phyloP scores from a whole-genome alignment of 2,888 invertebrate genomes.

The Conus canariensis region DNA sequence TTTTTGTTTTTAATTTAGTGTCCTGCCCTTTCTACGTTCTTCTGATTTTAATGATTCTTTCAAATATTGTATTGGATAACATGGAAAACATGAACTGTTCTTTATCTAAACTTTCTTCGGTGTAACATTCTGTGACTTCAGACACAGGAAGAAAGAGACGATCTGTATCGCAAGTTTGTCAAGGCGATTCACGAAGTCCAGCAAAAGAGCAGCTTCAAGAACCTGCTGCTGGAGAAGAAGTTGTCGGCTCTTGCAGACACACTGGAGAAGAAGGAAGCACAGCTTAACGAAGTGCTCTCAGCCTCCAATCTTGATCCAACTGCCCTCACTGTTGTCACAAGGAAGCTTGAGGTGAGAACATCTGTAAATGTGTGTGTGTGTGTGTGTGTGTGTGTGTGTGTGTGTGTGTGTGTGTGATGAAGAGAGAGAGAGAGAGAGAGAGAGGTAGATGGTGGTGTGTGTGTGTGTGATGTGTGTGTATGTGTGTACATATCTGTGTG shows the following conservation, averaged over 20 bases:
- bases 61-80: not conserved
- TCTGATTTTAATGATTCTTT: not conserved
- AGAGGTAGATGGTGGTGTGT: not conserved
- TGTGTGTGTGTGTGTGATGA: not conserved
- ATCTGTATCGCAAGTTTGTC: slow-evolving; percentile 88
- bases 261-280: slow-evolving; percentile 85
- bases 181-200: slow-evolving; percentile 92
- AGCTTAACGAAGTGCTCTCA: slow-evolving; percentile 85
- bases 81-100: too few relatives aligned
- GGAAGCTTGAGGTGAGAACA: slow-evolving; percentile 82
- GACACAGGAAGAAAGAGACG: slow-evolving; percentile 87
- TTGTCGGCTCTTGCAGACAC: slow-evolving; percentile 84
- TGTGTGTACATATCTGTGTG: too few relatives aligned
- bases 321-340: slow-evolving; percentile 80
- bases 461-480: too few relatives aligned
- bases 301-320: slow-evolving; percentile 83
- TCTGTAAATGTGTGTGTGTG: not conserved
- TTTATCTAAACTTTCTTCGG: too few relatives aligned
- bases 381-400: too few relatives aligned
- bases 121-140: slow-evolving; percentile 53
- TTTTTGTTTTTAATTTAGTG: too few relatives aligned
- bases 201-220: slow-evolving; percentile 90
- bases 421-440: not conserved
- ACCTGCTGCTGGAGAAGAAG: slow-evolving; percentile 89
- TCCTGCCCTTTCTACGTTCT: too few relatives aligned